Evolutionary conservation across 2,797 vertebrate genomes (phyloP).

Genomic region (Pantherophis vulpinus): DNA sequence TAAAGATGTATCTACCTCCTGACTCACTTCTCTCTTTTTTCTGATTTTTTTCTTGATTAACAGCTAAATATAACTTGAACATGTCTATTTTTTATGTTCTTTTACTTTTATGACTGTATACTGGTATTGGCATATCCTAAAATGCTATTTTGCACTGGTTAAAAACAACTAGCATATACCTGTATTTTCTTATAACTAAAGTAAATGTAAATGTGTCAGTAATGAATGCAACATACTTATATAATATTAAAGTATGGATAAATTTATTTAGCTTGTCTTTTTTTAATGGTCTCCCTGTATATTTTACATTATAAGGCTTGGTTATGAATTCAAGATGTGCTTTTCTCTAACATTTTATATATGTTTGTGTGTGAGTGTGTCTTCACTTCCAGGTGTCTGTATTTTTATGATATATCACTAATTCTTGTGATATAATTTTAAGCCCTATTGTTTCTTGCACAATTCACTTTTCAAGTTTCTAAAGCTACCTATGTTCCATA

Average conservation of each 20-base stretch:
- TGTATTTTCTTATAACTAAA: background rate
- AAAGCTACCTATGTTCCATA: constrained; percentile 14
- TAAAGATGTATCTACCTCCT: constrained; percentile 18
- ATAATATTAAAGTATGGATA: background rate
- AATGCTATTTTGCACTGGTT: background rate
- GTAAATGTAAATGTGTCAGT: background rate
- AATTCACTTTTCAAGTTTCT: background rate
- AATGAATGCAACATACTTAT: background rate
- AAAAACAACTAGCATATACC: background rate
- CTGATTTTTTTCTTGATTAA: background rate
- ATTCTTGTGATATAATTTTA: background rate
- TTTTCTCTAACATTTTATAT: background rate
- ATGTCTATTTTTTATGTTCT: background rate
- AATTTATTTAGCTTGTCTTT: background rate
- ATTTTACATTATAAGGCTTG: background rate
- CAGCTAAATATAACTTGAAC: background rate
- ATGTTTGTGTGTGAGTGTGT: background rate
- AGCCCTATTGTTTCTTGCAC: background rate
- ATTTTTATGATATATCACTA: background rate
- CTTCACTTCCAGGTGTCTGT: background rate
- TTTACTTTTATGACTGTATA: background rate
- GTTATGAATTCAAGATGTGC: background rate
- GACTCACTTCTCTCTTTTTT: constrained; percentile 23
- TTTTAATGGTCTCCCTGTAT: background rate
- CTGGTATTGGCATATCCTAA: background rate